A percentile compares a stretch with the other conserved stretches of the same genome.
phyloP scores from a whole-genome alignment of 2,113 vertebrate genomes.

The Ceuthmochares aereus region DNA sequence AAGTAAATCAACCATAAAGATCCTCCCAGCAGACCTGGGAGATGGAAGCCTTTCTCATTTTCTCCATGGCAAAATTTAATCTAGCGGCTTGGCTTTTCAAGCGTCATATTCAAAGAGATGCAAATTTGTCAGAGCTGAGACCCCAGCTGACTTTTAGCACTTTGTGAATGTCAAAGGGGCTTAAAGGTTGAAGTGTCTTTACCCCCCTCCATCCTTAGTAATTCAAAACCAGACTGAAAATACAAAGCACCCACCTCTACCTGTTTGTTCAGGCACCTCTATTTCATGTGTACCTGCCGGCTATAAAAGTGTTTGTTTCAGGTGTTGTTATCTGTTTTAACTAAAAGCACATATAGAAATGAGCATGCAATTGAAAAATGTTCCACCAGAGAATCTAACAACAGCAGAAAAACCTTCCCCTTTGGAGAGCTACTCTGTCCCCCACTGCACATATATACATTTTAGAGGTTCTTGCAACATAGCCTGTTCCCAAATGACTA shows the following conservation, averaged over 20 bases:
- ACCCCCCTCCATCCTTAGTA: constrained; percentile 69
- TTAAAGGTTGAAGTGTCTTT: constrained; percentile 83
- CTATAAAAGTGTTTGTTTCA: constrained; percentile 57
- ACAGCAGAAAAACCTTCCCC: constrained; percentile 5
- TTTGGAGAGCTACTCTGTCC: background rate
- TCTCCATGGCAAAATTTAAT: constrained; percentile 91
- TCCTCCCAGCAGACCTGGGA: constrained; percentile 84
- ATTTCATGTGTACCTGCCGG: constrained; percentile 61
- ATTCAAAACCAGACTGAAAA: constrained; percentile 69
- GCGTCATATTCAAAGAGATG: constrained; percentile 89
- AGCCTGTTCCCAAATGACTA: constrained; percentile 10
- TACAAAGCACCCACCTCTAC: constrained; percentile 41
- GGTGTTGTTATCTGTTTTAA: constrained; percentile 59
- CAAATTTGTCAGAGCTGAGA: constrained; percentile 85
- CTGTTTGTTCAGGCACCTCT: constrained; percentile 46
- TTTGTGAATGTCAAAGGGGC: constrained; percentile 90
- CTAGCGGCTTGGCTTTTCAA: constrained; percentile 86
- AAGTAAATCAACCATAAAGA: constrained; percentile 88
- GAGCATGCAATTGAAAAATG: constrained; percentile 22
- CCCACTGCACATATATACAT: constrained; percentile 15
- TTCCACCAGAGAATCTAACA: background rate
- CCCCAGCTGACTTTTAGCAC: constrained; percentile 88
- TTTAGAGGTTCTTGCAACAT: constrained; percentile 31
- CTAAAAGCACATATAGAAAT: constrained; percentile 46
- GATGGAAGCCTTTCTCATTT: constrained; percentile 86